Evolutionary conservation across 2,797 vertebrate genomes (phyloP).

Genomic region (Otolemur crassicaudatus): DNA sequence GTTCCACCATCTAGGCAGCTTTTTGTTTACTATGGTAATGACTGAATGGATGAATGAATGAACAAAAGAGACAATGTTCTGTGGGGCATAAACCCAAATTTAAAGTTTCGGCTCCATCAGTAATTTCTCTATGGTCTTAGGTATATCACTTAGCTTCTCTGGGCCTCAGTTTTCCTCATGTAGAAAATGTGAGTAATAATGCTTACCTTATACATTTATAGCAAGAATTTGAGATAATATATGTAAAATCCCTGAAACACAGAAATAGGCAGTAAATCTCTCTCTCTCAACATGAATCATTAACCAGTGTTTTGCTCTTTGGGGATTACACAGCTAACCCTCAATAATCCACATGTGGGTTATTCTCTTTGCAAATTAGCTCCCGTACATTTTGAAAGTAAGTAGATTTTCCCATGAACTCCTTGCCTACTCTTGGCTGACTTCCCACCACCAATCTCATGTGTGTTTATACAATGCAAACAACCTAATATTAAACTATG

Average conservation of each 20-base stretch:
- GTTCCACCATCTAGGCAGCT: not conserved
- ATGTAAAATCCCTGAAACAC: slow-evolving; percentile 44
- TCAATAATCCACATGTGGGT: slow-evolving; percentile 61
- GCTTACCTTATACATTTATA: not conserved
- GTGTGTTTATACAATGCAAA: slow-evolving; percentile 65
- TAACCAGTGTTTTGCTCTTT: slow-evolving; percentile 58
- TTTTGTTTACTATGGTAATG: not conserved
- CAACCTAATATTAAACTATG: slow-evolving; percentile 50
- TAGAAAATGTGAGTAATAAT: slow-evolving; percentile 18
- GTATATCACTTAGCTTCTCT: not conserved
- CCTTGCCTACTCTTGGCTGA: slow-evolving; percentile 61
- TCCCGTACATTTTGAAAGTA: slow-evolving; percentile 67
- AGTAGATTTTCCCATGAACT: slow-evolving; percentile 69
- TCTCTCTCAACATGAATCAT: slow-evolving; percentile 26
- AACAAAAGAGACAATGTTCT: not conserved
- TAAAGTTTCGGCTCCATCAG: not conserved
- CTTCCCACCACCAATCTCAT: slow-evolving; percentile 52
- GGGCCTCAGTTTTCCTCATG: not conserved
- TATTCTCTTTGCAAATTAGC: slow-evolving; percentile 70
- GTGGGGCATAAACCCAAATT: not conserved
- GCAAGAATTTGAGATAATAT: slow-evolving; percentile 46
- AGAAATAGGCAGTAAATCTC: slow-evolving; percentile 46
- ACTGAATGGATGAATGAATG: not conserved
- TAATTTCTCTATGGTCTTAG: not conserved
- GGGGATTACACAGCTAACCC: slow-evolving; percentile 55